These are phyloP conservation scores for Corythoichthys intestinalis DNA, from an alignment of 2,113 vertebrate genomes.

Conservation along the genomic window DNA sequence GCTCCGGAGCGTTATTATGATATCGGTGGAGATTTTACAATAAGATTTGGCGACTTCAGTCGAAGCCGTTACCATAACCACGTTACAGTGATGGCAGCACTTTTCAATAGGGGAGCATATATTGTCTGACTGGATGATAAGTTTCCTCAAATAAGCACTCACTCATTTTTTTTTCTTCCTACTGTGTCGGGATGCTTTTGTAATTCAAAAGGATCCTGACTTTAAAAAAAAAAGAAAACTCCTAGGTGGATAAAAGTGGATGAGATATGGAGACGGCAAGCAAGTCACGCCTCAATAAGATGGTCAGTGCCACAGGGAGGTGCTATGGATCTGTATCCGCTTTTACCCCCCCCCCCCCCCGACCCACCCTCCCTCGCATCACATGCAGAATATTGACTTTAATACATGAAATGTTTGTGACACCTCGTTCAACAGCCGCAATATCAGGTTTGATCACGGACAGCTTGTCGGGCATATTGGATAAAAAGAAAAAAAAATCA, in stretches of 20 bases:
- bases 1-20: constrained; percentile 70
- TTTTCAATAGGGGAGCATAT: constrained; percentile 62
- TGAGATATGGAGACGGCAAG: constrained; percentile 47
- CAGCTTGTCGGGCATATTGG: constrained; percentile 14
- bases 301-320: constrained; percentile 69
- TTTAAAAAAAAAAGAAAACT: constrained; percentile 54
- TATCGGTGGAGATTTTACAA: constrained; percentile 73
- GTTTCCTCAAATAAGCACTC: constrained; percentile 48
- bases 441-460: constrained; percentile 3
- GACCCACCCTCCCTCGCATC: constrained; percentile 1
- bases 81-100: constrained; percentile 67
- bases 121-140: constrained; percentile 60
- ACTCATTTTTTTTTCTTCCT: constrained; percentile 48
- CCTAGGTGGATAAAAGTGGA: constrained; percentile 52
- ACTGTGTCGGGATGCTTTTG: constrained; percentile 31
- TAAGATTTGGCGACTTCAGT: constrained; percentile 71
- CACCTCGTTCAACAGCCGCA: constrained; percentile 17
- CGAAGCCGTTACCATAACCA: constrained; percentile 71
- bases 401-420: constrained; percentile 28
- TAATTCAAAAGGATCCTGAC: constrained; percentile 53
- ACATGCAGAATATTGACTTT: constrained; percentile 39
- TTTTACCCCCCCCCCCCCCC: neutral
- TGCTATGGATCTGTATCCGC: constrained; percentile 68
- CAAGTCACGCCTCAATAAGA: constrained; percentile 53
- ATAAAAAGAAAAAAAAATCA: constrained; percentile 2